Evolutionary conservation across 1,140 invertebrate species (phyloP).

Genomic region (Bombus waltoni): DNA sequence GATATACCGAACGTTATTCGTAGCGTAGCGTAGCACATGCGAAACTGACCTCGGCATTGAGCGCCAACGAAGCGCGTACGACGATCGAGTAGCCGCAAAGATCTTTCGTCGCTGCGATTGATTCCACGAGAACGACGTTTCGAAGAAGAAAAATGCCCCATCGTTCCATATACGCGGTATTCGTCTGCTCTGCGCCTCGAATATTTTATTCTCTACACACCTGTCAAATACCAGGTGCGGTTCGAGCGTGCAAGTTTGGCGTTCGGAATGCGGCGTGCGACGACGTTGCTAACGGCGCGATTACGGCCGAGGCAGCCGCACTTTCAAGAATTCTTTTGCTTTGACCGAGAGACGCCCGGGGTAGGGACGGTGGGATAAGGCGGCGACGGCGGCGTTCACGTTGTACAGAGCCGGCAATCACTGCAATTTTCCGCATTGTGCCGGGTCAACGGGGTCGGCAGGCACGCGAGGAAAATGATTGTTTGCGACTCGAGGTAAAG

Average conservation of each 20-base stretch:
- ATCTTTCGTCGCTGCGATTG: too few species aligned
- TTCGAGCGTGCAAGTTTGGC: background rate
- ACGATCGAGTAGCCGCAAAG: too few species aligned
- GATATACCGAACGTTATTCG: too few species aligned
- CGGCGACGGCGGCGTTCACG: constrained; percentile 34
- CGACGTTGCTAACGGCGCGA: background rate
- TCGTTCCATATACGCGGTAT: too few species aligned
- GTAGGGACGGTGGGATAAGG: background rate
- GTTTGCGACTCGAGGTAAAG: constrained; percentile 46
- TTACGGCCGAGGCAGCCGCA: background rate
- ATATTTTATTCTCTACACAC: background rate
- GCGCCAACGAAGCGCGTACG: rapidly evolving
- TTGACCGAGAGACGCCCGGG: background rate
- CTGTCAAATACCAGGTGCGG: too few species aligned
- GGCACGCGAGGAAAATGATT: constrained; percentile 67
- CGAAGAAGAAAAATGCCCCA: too few species aligned
- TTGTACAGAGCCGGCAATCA: constrained; percentile 64
- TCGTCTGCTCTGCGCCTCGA: too few species aligned
- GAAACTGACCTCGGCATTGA: too few species aligned
- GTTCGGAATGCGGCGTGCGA: background rate
- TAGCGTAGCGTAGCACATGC: too few species aligned
- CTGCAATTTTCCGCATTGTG: constrained; percentile 65
- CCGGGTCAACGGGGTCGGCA: constrained; percentile 46
- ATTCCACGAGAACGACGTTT: too few species aligned
- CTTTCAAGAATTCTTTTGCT: constrained; percentile 26